Percentiles rank a stretch among this genome's conserved stretches.
These are phyloP conservation scores for Drosophila leontia DNA, from an alignment of 1,140 invertebrate genomes.

Conservation along the genomic window DNA sequence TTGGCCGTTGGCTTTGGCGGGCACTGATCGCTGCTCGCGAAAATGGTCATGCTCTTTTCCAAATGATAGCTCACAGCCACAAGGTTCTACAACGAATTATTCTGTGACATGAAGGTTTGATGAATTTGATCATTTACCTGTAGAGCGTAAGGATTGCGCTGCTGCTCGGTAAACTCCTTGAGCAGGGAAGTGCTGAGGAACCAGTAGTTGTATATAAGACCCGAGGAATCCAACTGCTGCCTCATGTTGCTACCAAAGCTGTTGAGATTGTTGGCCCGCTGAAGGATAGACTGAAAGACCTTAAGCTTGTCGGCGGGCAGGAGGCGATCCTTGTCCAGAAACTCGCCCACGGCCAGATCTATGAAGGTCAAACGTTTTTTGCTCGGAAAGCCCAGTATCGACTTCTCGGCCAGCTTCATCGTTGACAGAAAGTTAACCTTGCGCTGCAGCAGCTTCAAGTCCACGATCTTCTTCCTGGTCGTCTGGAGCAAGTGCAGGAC, in stretches of 20 bases:
- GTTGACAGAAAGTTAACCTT: constrained; percentile 60
- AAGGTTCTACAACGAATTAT: constrained; percentile 44
- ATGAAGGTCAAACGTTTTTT: constrained; percentile 48
- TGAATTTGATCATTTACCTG: constrained; percentile 30
- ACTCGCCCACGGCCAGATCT: constrained; percentile 51
- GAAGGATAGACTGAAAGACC: constrained; percentile 41
- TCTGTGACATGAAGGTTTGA: too few species aligned
- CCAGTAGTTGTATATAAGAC: constrained; percentile 49
- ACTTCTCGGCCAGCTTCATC: constrained; percentile 57
- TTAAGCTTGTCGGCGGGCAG: constrained; percentile 61
- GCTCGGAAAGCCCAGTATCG: constrained; percentile 49
- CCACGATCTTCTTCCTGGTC: constrained; percentile 86
- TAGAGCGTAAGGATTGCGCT: constrained; percentile 53
- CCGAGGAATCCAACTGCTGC: constrained; percentile 42
- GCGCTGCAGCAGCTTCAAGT: constrained; percentile 56
- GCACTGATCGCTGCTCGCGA: constrained; percentile 5
- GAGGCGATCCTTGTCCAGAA: constrained; percentile 55
- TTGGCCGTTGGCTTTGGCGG: constrained; percentile 18
- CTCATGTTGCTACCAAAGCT: constrained; percentile 31
- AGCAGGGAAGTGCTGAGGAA: constrained; percentile 27
- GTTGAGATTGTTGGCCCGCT: constrained; percentile 43
- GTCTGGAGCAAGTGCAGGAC: constrained; percentile 76
- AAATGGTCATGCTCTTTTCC: constrained; percentile 54
- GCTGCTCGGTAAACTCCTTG: constrained; percentile 57
- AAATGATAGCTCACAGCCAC: constrained; percentile 47